Base-by-base conservation (phyloP, 2,888 invertebrate species). In the Alloscopus bannaensis region DNA sequence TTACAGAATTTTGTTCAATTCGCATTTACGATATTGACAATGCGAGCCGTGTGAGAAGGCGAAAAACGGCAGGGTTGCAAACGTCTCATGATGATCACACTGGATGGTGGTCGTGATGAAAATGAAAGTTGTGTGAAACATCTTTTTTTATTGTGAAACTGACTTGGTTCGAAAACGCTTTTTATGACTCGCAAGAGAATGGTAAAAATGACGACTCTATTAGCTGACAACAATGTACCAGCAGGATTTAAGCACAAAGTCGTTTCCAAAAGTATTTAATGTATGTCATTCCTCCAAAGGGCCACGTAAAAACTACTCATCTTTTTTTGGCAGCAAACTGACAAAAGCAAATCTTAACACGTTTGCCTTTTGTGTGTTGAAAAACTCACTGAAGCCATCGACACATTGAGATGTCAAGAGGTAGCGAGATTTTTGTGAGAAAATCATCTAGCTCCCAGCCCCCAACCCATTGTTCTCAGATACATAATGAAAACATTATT, bases 81-180 rank as follows among this genome's bases (percentile, higher is more conserved):
- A 18, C 24, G 55, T 47, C 18, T 47, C 13, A 6, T 36, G 36
- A 13, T 8, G 36, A 36, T 36, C 6, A 36, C 13, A 36, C 47
- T 11, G 8, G 59, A 20, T 4, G 18, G 13, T 59, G 29, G 24
- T 4, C 6, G 24, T 55, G 65, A 36, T 66, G 66, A 66, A 66
- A 66, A 75, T 50, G 75, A 75, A 75, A 75, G 75, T 75, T 26
- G 18, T 47, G 66, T 50, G 75, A 75, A 75, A 75, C 66, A 66
- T 26, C 11, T 47, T 47, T 47, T 47, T 47, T 47, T 47, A 3
- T 47, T 20, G 45, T n/a, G n/a, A n/a, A 57, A n/a, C n/a, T 57
- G 8, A 55, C 6, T 55, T 55, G 24, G 4, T 16, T 16, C 28
- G 29, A 57, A 20, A 3, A 52, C 45, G 18, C 8, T 52, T 52